Base-by-base conservation (phyloP, 1,140 invertebrate genomes). In the Drosophila ercepeae region DNA sequence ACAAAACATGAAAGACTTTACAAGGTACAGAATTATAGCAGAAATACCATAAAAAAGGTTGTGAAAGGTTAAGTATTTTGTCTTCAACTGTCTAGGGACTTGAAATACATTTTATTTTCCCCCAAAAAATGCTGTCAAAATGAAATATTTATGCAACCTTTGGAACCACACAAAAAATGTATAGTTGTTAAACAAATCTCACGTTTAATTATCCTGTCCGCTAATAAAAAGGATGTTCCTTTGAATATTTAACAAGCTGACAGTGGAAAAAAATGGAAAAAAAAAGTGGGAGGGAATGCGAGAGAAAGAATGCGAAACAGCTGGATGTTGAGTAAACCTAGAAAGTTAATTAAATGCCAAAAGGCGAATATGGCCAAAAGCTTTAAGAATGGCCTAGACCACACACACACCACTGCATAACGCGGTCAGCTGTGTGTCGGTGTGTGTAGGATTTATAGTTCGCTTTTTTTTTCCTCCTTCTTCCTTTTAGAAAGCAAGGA, bases 311-410 rank as follows among this genome's bases (percentile, higher is more conserved):
- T 39, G 36, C 8, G 16, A 18, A 18, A 16, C 14, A 18, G 29
- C 29, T 32, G 29, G 29, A 11, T n/a, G 29, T 32, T 32, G 5
- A 36, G 60, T 19, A 64, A 64, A 39, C 42, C 42, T 44, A 64
- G 60, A 64, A 64, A 61, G 60, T 64, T 64, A 64, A 64, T 64
- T 64, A 64, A 64, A 64, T 64, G 60, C 60, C 60, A 61, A 64
- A 48, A 64, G 60, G 60, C 55, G 57, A 61, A 64, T 64, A 27
- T 41, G 57, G 60, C 57, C 41, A 64, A 61, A 44, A 21, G 60
- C 57, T 64, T 64, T 48, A 61, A 52, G 58, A 59, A 59, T 41
- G 21, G 21, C 21, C 25, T 18, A 14, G 14, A 16, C 49, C 54
- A 51, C 34, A 27, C 57, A 50, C 34, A 42, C 44, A 60, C 19